Base-by-base conservation (phyloP, 2,797 vertebrate species). In the Brachyalestes nurse region DNA sequence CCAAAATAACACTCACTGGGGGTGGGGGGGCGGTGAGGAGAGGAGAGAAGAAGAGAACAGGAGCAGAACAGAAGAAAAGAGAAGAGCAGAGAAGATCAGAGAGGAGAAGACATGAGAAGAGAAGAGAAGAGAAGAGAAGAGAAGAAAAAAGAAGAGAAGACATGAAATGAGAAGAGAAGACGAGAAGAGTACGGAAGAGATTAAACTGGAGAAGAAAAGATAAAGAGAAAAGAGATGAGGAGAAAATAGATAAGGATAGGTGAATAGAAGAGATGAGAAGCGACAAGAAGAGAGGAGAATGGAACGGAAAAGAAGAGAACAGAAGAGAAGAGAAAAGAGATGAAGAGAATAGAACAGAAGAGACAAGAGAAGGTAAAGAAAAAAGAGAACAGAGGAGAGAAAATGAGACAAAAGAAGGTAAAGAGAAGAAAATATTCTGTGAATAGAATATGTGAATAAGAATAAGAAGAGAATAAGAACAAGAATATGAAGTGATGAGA, bases 1-100 rank as follows among this genome's bases (percentile, higher is more conserved):
- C 80, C 75, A 60, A 78, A 82, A 82, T 82, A 78, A 82, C 69
- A 38, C 28, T 19, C 5, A 21, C 80, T 73, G 69, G 42, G 73
- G 75, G 80, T n/a, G 53, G 1, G 51, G 57, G 61, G 17, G 38
- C 19, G 3, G 6, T 9, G 28, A 47, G 62, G 57, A 9, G 55
- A 47, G 17, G 34, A 25, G 4, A 16, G 2, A 51, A 88, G 83
- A 87, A 82, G 34, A 72, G 80, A 3, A n/a, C 7, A 21, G 10
- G 17, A 42, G 64, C 12, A 12, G 5, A 21, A 42, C n/a, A 28
- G 28, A 7, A 13, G 19, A 23, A 21, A 14, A 3, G 25, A 53
- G 23, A 19, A 40, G 13, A 0, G n/a, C 45, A 40, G 14, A 45
- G 28, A 7, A 7, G 42, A 23, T 16, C n/a, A 4, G 28, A 69